These are phyloP conservation scores for Hedychridium roseum DNA, from an alignment of 2,888 invertebrate species.

Conservation along the genomic window DNA sequence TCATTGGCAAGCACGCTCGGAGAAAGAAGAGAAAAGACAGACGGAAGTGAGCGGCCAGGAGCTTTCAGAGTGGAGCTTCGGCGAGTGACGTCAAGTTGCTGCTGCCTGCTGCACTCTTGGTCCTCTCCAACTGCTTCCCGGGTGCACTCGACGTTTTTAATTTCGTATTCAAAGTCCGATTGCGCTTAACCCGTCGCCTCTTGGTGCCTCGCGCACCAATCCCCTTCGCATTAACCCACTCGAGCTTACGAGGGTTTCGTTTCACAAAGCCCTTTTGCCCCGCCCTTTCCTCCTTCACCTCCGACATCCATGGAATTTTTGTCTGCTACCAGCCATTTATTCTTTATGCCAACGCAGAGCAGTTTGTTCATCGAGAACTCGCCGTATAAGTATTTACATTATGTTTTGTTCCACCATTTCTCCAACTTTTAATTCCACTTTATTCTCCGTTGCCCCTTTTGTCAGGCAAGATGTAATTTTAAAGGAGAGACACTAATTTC, in stretches of 20 bases:
- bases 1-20: too few relatives aligned
- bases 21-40: not conserved
- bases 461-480: too few relatives aligned
- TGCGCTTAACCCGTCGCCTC: constrained; percentile 26
- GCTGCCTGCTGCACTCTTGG: constrained; percentile 13
- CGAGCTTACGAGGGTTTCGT: constrained; percentile 18
- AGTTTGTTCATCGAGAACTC: too few relatives aligned
- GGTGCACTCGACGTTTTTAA: constrained; percentile 35
- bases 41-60: not conserved
- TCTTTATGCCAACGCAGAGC: too few relatives aligned
- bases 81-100: constrained; percentile 1
- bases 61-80: too few relatives aligned
- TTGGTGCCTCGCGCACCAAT: constrained; percentile 5
- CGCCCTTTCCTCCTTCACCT: constrained; percentile 7
- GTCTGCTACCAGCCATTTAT: too few relatives aligned
- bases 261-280: constrained; percentile 12
- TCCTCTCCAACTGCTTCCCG: constrained; percentile 18
- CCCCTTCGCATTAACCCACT: constrained; percentile 19
- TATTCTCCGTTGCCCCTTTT: not conserved
- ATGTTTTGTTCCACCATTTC: too few relatives aligned
- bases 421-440: too few relatives aligned
- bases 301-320: too few relatives aligned
- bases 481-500: too few relatives aligned
- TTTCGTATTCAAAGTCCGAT: constrained; percentile 46
- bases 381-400: too few relatives aligned